These are phyloP conservation scores for Sturnira hondurensis DNA, from an alignment of 2,113 vertebrate genomes.

Conservation along the genomic window DNA sequence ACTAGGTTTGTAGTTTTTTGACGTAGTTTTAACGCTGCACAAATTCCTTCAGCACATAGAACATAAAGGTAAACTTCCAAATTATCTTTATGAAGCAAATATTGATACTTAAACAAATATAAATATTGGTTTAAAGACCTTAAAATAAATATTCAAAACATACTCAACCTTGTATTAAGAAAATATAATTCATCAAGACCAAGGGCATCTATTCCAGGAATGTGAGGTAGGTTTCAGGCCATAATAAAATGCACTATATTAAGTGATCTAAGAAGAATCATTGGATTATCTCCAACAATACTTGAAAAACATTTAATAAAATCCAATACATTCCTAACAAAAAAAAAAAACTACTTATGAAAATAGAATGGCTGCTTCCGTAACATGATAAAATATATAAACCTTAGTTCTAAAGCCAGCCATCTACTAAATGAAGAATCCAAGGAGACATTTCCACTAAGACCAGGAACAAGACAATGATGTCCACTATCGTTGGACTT, in stretches of 20 bases:
- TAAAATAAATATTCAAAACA: neutral
- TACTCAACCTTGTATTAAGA: neutral
- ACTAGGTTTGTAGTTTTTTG: no score
- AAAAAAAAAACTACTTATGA: neutral
- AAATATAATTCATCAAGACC: neutral
- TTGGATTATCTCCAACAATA: neutral
- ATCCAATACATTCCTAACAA: slow-evolving; percentile 12
- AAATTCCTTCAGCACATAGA: neutral
- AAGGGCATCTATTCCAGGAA: neutral
- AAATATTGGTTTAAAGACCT: neutral
- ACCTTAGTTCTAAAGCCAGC: neutral
- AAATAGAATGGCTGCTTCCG: neutral
- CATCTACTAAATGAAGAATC: neutral
- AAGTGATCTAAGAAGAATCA: neutral
- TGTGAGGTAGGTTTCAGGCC: neutral
- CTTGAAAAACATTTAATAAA: slow-evolving; percentile 18
- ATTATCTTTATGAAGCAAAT: slow-evolving; percentile 40
- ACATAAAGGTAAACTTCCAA: slow-evolving; percentile 25
- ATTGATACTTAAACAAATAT: neutral
- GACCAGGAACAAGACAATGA: neutral
- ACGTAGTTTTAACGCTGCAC: neutral
- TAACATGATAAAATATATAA: slow-evolving; percentile 6
- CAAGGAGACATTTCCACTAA: neutral
- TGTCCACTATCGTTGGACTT: no score
- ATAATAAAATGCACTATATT: neutral